These are phyloP conservation scores for Cheumatopsyche charites DNA, from an alignment of 1,140 invertebrate genomes.

Conservation along the genomic window DNA sequence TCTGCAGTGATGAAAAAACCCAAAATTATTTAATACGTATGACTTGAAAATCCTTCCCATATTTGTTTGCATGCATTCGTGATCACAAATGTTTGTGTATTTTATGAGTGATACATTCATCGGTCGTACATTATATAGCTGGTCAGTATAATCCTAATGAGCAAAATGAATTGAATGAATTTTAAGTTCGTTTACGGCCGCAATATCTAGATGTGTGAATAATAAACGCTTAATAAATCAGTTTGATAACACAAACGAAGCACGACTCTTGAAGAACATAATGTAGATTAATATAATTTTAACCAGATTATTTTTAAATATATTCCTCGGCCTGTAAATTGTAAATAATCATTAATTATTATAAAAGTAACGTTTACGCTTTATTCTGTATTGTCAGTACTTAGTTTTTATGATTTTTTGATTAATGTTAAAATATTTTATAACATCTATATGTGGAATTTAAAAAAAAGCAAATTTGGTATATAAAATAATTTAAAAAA, in stretches of 20 bases:
- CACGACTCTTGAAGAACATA: constrained; percentile 38
- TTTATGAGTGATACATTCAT: too few relatives aligned
- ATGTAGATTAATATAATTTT: constrained; percentile 44
- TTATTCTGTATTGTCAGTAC: constrained; percentile 50
- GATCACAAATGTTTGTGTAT: background rate
- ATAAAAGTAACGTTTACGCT: constrained; percentile 47
- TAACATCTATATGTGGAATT: constrained; percentile 41
- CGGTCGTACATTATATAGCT: too few relatives aligned
- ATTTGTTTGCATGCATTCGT: background rate
- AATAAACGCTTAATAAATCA: constrained; percentile 4
- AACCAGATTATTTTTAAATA: constrained; percentile 45
- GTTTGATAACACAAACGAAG: constrained; percentile 40
- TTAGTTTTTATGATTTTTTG: constrained; percentile 49
- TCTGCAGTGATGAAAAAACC: constrained; percentile 2
- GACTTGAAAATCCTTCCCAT: background rate
- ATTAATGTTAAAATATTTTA: constrained; percentile 28
- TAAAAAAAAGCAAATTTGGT: constrained; percentile 40
- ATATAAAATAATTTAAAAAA: too few relatives aligned
- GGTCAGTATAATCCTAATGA: too few relatives aligned
- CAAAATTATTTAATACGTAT: too few relatives aligned
- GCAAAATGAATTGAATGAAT: too few relatives aligned
- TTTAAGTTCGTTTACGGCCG: too few relatives aligned
- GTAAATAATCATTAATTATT: constrained; percentile 48
- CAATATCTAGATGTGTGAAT: too few relatives aligned
- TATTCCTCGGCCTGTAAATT: constrained; percentile 48